Evolutionary conservation across 2,888 invertebrate species (phyloP).

Genomic region (Xanthostigma xanthostigma): DNA sequence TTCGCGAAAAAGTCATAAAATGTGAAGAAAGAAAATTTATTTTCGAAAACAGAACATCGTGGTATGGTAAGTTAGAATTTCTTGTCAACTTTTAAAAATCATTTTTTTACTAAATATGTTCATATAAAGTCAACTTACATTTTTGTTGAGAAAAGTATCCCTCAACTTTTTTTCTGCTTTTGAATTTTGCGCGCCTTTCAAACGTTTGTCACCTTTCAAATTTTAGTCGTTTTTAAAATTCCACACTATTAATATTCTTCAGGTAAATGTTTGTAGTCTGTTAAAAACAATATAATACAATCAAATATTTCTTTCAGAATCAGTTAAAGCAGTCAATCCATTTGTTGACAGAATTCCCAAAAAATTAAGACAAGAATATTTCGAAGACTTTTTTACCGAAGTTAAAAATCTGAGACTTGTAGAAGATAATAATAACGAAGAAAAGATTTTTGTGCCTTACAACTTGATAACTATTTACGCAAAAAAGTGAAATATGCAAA

Average conservation of each 20-base stretch:
- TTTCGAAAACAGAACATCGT: conserved; percentile 36
- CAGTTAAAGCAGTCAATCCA: conserved; percentile 53
- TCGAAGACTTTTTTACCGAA: conserved; percentile 42
- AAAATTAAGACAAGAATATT: conserved; percentile 40
- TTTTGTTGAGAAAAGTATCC: neutral
- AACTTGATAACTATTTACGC: conserved; percentile 34
- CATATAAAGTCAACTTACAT: too few relatives aligned
- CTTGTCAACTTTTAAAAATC: neutral
- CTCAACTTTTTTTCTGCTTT: neutral
- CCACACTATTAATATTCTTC: too few relatives aligned
- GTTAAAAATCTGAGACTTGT: conserved; percentile 31
- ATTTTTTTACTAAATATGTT: neutral
- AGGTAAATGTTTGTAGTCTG: neutral
- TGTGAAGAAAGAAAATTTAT: conserved; percentile 39
- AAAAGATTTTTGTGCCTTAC: conserved; percentile 32
- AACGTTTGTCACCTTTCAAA: too few relatives aligned
- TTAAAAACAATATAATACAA: too few relatives aligned
- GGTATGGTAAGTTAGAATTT: conserved; percentile 40
- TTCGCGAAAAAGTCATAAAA: conserved; percentile 41
- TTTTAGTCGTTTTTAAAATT: too few relatives aligned
- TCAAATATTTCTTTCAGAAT: conserved; percentile 32
- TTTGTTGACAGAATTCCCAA: conserved; percentile 46
- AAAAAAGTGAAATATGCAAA: conserved; percentile 17
- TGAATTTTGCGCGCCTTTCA: too few relatives aligned
- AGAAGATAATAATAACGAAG: conserved; percentile 29